A percentile compares a stretch with the other conserved stretches of the same genome.
Evolutionary conservation across 2,797 vertebrate genomes (phyloP).

Genomic region (Fundulus diaphanus): DNA sequence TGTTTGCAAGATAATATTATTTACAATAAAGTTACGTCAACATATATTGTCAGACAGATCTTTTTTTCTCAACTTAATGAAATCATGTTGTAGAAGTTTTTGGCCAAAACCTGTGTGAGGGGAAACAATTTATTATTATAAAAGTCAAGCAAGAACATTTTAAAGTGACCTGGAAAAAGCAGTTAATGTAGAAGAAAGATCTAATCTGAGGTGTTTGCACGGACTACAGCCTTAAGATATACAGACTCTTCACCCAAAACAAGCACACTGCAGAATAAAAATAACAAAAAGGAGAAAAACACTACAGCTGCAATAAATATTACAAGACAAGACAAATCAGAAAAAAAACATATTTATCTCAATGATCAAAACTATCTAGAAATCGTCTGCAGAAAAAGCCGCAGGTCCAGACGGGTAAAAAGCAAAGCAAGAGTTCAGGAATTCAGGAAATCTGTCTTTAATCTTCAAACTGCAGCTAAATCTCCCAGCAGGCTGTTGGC

Average conservation of each 20-base stretch:
- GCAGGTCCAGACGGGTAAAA: not conserved
- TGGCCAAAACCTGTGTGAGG: too few species aligned
- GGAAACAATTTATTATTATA: not conserved
- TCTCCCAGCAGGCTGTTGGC: slow-evolving; percentile 17
- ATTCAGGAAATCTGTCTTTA: slow-evolving; percentile 11
- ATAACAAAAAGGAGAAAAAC: not conserved
- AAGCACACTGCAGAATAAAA: not conserved
- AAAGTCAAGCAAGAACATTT: not conserved
- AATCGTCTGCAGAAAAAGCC: not conserved
- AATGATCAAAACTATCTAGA: not conserved
- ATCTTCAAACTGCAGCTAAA: slow-evolving; percentile 33
- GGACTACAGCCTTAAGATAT: not conserved
- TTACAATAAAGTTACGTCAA: too few species aligned
- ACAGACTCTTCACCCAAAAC: not conserved
- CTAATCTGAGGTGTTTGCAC: not conserved
- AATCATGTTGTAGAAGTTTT: not conserved
- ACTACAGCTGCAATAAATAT: not conserved
- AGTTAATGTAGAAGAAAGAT: not conserved
- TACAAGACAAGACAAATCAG: not conserved
- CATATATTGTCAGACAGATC: not conserved
- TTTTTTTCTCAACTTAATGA: not conserved
- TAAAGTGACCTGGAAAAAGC: not conserved
- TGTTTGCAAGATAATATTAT: too few species aligned
- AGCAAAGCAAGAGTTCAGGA: not conserved
- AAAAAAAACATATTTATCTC: not conserved